Percentiles rank a stretch among this genome's conserved stretches.
Conservation (phyloP, 2,888 invertebrate genomes). For the Euclidia mi region DNA sequence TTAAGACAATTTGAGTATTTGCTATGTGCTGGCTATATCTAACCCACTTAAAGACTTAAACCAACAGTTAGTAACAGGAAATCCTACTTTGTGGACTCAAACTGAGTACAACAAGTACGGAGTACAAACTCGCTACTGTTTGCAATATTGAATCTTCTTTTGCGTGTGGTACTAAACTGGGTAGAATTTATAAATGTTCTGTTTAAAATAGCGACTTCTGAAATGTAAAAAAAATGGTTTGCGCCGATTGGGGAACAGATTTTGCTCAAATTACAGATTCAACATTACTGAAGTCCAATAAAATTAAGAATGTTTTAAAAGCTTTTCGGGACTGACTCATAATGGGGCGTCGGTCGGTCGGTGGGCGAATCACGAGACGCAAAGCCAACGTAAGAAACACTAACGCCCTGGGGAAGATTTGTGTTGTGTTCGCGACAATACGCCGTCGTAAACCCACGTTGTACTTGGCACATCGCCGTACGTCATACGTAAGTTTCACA, state of each 20-base stretch:
- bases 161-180: constrained; percentile 5
- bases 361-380: constrained; percentile 26
- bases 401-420: constrained; percentile 64
- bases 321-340: constrained; percentile 67
- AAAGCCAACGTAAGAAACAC: constrained; percentile 51
- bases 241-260: constrained; percentile 9
- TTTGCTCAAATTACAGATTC: constrained; percentile 28
- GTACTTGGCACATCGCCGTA: constrained; percentile 35
- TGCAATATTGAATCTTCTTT: constrained; percentile 25
- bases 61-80: constrained; percentile 59
- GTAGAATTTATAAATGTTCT: constrained; percentile 4
- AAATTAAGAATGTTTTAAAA: constrained; percentile 70
- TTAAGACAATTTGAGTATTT: constrained; percentile 31
- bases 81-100: constrained; percentile 62
- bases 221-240: constrained; percentile 11
- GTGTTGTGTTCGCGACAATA: constrained; percentile 64
- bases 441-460: constrained; percentile 58
- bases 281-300: constrained; percentile 55
- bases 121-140: constrained; percentile 37
- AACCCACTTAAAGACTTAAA: constrained; percentile 54
- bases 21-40: constrained; percentile 44
- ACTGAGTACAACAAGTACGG: constrained; percentile 57
- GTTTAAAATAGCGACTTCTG: constrained; percentile 10
- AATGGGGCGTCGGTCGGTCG: constrained; percentile 53
- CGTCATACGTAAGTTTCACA: constrained; percentile 49